Conservation (phyloP, 1,140 invertebrate species). For the Probaryconus sp. region DNA sequence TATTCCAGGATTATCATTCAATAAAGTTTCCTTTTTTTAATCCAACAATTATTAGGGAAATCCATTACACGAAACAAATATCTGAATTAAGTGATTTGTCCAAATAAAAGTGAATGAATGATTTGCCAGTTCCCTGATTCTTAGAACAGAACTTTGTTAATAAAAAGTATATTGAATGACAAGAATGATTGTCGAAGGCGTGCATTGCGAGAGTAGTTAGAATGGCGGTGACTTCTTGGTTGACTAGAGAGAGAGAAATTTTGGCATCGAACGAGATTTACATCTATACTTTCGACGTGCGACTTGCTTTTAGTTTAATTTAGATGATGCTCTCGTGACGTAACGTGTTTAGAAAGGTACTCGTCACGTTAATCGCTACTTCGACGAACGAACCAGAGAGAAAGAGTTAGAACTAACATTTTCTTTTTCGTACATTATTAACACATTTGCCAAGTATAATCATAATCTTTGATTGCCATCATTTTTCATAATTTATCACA, state of each 20-base stretch:
- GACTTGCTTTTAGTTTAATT: constrained; percentile 72
- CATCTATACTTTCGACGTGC: constrained; percentile 66
- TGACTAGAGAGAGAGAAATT: constrained; percentile 64
- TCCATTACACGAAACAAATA: no score
- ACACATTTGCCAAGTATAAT: constrained; percentile 24
- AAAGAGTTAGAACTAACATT: no score
- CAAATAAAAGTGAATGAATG: no score
- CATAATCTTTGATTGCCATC: not conserved
- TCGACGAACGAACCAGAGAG: constrained; percentile 51
- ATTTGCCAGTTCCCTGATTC: not conserved
- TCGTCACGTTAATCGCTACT: constrained; percentile 61
- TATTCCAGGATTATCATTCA: no score
- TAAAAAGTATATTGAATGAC: constrained; percentile 26
- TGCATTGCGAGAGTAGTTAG: constrained; percentile 68
- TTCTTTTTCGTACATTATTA: constrained; percentile 15
- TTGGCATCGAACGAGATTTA: constrained; percentile 73
- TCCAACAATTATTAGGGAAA: no score
- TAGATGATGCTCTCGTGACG: constrained; percentile 69
- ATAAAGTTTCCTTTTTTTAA: no score
- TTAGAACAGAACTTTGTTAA: constrained; percentile 5
- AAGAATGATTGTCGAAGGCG: constrained; percentile 64
- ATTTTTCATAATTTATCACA: not conserved
- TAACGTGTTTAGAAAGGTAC: constrained; percentile 67
- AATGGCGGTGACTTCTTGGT: constrained; percentile 66
- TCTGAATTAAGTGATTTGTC: no score